A percentile compares a stretch with the other conserved stretches of the same genome.
Evolutionary conservation across 2,888 invertebrate genomes (phyloP).

Genomic region (Trachelus tabidus): DNA sequence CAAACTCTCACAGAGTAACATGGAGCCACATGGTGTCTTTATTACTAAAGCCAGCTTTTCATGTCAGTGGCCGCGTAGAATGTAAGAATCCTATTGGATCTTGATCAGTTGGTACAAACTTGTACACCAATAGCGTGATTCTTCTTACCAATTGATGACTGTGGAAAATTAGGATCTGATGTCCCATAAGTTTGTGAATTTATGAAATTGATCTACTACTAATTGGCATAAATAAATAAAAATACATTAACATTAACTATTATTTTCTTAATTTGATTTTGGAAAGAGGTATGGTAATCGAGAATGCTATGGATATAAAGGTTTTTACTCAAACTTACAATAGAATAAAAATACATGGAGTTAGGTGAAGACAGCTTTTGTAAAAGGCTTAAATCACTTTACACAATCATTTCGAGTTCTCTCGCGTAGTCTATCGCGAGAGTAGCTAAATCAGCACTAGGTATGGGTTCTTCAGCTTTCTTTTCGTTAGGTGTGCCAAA

Average conservation of each 20-base stretch:
- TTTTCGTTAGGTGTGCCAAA: conserved; percentile 82
- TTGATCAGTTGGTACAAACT: background rate
- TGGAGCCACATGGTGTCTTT: no score
- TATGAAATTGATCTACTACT: background rate
- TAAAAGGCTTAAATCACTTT: conserved; percentile 44
- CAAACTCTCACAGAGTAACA: background rate
- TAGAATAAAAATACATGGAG: conserved; percentile 32
- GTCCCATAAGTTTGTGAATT: background rate
- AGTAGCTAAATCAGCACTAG: conserved; percentile 90
- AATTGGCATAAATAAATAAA: background rate
- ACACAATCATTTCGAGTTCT: conserved; percentile 99
- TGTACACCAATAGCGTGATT: background rate
- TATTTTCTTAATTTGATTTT: background rate
- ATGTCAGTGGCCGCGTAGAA: background rate
- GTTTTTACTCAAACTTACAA: conserved; percentile 27
- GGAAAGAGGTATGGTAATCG: background rate
- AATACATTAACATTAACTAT: background rate
- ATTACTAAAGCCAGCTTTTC: background rate
- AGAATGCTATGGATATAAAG: background rate
- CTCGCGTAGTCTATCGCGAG: conserved; percentile 97
- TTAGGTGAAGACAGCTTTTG: background rate
- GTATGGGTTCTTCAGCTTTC: conserved; percentile 82
- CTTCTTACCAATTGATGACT: background rate
- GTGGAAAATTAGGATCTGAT: background rate
- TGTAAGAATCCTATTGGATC: background rate